Evolutionary conservation across 2,113 vertebrate genomes (phyloP), one percentile per base, ranked within the genome.

Genomic region (Hemibates koningsi): DNA sequence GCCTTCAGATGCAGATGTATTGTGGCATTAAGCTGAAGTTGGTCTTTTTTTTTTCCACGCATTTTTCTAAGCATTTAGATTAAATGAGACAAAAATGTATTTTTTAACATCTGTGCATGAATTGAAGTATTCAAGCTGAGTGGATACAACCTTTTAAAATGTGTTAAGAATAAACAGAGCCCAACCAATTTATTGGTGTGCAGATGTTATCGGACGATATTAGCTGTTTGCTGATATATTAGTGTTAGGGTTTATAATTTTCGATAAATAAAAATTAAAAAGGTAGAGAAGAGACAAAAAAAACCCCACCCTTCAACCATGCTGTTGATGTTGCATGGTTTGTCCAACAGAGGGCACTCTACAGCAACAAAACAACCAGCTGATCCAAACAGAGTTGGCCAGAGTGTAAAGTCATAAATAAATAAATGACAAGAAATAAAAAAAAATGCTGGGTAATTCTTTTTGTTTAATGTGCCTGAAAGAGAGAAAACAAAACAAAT

Each of bases 21-120:
- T 68, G 48, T 79, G 80, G 61, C 45, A 56, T 81, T 90, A 73
- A 54, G 56, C 17, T 85, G n/a, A 86, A 61, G 80, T 66, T 88
- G 82, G 61, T 78, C 11, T 82, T 29, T 78, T 53, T 59, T 53
- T 45, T 21, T 16, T 0, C 0, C n/a, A 59, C 1, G 1, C 10
- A 56, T 56, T 57, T 56, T 27, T 27, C 6, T 27, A 14, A 16
- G 3, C 1, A 3, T 82, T 85, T 4, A 1, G 9, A 29, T 73
- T 86, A 68, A 27, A 68, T 57, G 21, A 56, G 19, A 53, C 8
- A 24, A 3, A 43, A 83, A 56, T 76, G 2, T 41, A 29, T 53
- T 86, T 53, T 68, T 68, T 61, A 10, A 29, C 24, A 17, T 48
- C 71, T 76, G 41, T 48, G 9, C 14, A 29, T 76, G 71, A 27